These are phyloP conservation scores for Drosophila azteca DNA, from an alignment of 1,140 invertebrate species.

Conservation along the genomic window DNA sequence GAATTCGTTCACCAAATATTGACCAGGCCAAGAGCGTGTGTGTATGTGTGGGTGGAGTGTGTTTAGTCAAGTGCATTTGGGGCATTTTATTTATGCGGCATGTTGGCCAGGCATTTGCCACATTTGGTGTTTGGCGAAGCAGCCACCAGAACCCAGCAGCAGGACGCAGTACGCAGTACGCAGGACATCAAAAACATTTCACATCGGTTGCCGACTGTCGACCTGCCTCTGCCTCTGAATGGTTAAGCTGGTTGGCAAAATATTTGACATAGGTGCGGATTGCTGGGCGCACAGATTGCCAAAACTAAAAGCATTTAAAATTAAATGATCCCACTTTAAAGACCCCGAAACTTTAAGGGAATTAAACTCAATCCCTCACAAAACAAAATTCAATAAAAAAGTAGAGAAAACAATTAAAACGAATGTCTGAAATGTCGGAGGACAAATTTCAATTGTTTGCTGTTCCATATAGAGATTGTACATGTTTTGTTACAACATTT, in stretches of 20 bases:
- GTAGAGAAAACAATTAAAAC: constrained; percentile 53
- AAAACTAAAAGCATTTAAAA: constrained; percentile 25
- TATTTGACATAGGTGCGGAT: constrained; percentile 51
- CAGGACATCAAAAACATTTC: constrained; percentile 59
- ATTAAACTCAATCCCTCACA: background rate
- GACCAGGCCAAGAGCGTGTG: constrained; percentile 22
- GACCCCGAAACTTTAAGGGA: background rate
- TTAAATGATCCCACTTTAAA: background rate
- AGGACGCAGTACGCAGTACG: too few relatives aligned
- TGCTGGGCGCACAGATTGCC: constrained; percentile 34
- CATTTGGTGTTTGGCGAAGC: constrained; percentile 44
- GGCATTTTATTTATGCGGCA: constrained; percentile 73
- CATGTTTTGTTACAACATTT: constrained; percentile 23
- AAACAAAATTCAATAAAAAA: constrained; percentile 5
- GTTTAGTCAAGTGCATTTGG: constrained; percentile 75
- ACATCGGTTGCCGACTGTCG: constrained; percentile 18
- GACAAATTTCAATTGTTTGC: constrained; percentile 26
- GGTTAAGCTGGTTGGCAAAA: constrained; percentile 48
- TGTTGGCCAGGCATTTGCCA: constrained; percentile 63
- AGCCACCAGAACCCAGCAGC: background rate
- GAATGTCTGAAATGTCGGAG: constrained; percentile 24
- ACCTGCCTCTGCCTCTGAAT: constrained; percentile 17
- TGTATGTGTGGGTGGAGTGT: constrained; percentile 43
- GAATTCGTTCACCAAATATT: constrained; percentile 46
- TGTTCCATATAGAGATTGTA: constrained; percentile 18